phyloP scores from a whole-genome alignment of 2,888 invertebrate genomes.

The Papilio elwesi region DNA sequence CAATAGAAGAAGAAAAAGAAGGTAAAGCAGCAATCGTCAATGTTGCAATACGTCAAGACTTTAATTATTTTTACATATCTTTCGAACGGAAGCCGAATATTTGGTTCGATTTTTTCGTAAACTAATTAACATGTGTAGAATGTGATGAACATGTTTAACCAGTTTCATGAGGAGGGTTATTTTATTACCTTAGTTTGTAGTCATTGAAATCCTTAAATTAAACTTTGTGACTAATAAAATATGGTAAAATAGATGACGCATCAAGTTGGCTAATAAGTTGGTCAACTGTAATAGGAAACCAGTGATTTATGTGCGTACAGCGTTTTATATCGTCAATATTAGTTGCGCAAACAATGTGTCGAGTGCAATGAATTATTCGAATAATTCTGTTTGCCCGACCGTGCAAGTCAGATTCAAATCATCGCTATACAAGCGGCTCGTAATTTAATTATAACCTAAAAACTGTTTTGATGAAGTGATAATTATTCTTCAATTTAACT shows the following conservation, averaged over 20 bases:
- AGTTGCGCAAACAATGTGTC: slow-evolving; percentile 42
- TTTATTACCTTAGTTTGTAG: slow-evolving; percentile 52
- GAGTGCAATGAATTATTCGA: slow-evolving; percentile 8
- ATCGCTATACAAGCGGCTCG: slow-evolving; percentile 2
- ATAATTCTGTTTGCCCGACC: slow-evolving; percentile 16
- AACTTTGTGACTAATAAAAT: slow-evolving; percentile 40
- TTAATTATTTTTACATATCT: slow-evolving; percentile 3
- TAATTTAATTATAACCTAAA: slow-evolving; percentile 14
- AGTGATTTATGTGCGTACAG: slow-evolving; percentile 67
- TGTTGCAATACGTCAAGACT: neutral
- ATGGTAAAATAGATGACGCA: slow-evolving; percentile 67
- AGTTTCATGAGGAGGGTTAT: slow-evolving; percentile 7
- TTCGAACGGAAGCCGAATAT: slow-evolving; percentile 5
- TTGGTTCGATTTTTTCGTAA: slow-evolving; percentile 4
- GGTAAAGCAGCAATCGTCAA: slow-evolving; percentile 50
- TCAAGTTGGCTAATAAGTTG: slow-evolving; percentile 65
- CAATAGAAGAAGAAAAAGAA: slow-evolving; percentile 73
- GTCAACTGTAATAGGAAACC: slow-evolving; percentile 70
- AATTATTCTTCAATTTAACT: slow-evolving; percentile 13
- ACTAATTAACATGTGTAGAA: slow-evolving; percentile 1
- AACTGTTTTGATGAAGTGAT: neutral
- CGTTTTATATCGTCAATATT: slow-evolving; percentile 46
- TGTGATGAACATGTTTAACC: slow-evolving; percentile 5
- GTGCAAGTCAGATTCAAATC: slow-evolving; percentile 24
- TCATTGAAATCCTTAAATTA: slow-evolving; percentile 37